These are phyloP conservation scores for Prorops nasuta DNA, from an alignment of 1,140 invertebrate genomes.

Conservation along the genomic window DNA sequence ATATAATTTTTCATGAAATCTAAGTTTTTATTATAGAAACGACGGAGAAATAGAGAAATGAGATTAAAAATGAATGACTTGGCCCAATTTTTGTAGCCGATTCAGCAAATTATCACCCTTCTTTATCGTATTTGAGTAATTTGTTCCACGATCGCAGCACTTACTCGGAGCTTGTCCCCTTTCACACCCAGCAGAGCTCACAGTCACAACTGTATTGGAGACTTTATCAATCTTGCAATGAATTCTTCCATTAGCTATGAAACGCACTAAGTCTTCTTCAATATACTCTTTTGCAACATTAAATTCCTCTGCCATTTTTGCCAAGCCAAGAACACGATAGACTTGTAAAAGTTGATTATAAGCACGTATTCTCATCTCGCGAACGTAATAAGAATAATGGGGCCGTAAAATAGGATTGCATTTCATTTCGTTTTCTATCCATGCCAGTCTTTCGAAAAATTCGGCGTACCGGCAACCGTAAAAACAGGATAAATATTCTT, in stretches of 20 bases:
- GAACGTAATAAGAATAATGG: constrained; percentile 71
- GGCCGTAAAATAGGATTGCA: constrained; percentile 66
- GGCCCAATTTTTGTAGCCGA: constrained; percentile 74
- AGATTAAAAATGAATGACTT: constrained; percentile 61
- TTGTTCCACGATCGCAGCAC: constrained; percentile 33
- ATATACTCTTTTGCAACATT: constrained; percentile 72
- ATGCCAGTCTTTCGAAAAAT: constrained; percentile 61
- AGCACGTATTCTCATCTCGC: constrained; percentile 75
- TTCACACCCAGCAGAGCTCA: constrained; percentile 60
- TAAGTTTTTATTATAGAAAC: too few species aligned
- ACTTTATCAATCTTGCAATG: constrained; percentile 80
- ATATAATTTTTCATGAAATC: too few species aligned
- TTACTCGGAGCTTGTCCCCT: constrained; percentile 60
- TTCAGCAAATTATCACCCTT: constrained; percentile 80
- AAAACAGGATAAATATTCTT: constrained; percentile 66
- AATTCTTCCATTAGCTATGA: constrained; percentile 71
- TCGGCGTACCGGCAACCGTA: constrained; percentile 75
- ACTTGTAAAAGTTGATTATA: constrained; percentile 76
- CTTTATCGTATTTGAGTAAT: constrained; percentile 75
- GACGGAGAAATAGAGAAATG: too few species aligned
- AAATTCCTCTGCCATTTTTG: constrained; percentile 76
- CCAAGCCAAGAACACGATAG: constrained; percentile 67
- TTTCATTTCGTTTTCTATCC: constrained; percentile 62
- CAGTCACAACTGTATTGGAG: constrained; percentile 71
- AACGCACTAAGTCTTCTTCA: constrained; percentile 66